Evolutionary conservation across 2,888 invertebrate species (phyloP).

Genomic region (Machimus atricapillus): DNA sequence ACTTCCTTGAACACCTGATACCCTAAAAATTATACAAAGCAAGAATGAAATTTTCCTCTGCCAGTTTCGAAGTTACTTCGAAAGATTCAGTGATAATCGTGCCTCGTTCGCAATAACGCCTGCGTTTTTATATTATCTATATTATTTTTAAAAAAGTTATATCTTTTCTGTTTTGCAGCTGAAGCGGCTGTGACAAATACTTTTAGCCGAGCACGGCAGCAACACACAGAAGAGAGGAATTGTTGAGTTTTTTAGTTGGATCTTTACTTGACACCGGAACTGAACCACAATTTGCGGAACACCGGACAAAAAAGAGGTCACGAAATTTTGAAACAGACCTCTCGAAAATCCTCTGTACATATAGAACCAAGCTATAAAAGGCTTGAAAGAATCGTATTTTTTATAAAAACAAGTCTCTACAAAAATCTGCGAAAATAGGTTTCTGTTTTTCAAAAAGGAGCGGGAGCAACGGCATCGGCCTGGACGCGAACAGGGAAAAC

Average conservation of each 20-base stretch:
- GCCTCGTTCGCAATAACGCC: neutral
- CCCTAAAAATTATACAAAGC: neutral
- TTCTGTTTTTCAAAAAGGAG: constrained; percentile 46
- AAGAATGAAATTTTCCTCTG: neutral
- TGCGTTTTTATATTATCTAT: neutral
- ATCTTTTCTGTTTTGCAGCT: constrained; percentile 30
- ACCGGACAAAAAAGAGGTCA: neutral
- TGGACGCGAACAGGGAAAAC: constrained; percentile 46
- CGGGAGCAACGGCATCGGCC: constrained; percentile 46
- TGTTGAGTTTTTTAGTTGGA: constrained; percentile 21
- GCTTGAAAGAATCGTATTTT: neutral
- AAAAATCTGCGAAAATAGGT: constrained; percentile 46
- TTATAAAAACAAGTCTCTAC: constrained; percentile 9
- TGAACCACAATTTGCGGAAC: neutral
- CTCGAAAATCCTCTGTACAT: neutral
- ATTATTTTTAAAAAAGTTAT: neutral
- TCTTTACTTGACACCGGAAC: neutral
- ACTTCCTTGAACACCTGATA: neutral
- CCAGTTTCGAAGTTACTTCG: neutral
- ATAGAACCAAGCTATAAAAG: neutral
- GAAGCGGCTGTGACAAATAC: constrained; percentile 46
- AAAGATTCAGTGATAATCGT: neutral
- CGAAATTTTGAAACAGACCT: neutral
- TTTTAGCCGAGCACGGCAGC: constrained; percentile 43
- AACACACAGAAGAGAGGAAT: neutral